Evolutionary conservation across 92 coral and sea anemone species (phyloP), one percentile per base, ranked within the genome.

Genomic region (Heliopora coerulea): DNA sequence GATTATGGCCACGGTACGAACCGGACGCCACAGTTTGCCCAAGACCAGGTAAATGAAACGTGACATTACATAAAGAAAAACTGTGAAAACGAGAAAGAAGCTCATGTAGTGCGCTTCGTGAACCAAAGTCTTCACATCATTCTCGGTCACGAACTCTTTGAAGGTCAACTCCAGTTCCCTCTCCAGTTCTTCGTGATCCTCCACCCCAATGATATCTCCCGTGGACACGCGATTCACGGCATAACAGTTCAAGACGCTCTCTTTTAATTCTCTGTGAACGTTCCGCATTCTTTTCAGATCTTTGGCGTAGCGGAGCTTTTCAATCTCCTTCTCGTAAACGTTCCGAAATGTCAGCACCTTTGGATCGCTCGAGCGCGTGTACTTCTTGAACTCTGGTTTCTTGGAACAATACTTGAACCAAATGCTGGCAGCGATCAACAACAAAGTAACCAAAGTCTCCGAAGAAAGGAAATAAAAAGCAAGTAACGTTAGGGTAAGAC

Each of bases 171-270:
- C 77, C n/a, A 70, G 29, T 31, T 70, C 77, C 17, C 77, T 32
- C 48, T 70, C 77, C 17, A 70, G 58, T 40, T 29, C 77, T 63
- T 52, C 77, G 49, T 70, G 77, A 30, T 70, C 77, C 77, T 70
- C 58, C 24, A 70, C 54, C 11, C 77, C 77, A 70, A 70, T 70
- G 61, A 8, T 70, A 52, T 70, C 77, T 63, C 77, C 77, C n/a
- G 40, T 56, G 56, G 77, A 56, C 77, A 70, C 77, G 1, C 77
- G 77, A 21, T 27, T 70, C 77, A 70, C 77, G 49, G 77, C 77
- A 50, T 70, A 70, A 15, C 63, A 62, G 41, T 70, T 70, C 32
- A 70, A 34, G 2, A 70, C 77, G 42, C 62, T 33, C 33, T 70
- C 77, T 27, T 70, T 70, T n/a, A 70, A 32, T 14, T 54, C 61